A percentile compares a stretch with the other conserved stretches of the same genome.
Conservation (phyloP, 2,797 vertebrate genomes). For the Chaenodraco wilsoni region DNA sequence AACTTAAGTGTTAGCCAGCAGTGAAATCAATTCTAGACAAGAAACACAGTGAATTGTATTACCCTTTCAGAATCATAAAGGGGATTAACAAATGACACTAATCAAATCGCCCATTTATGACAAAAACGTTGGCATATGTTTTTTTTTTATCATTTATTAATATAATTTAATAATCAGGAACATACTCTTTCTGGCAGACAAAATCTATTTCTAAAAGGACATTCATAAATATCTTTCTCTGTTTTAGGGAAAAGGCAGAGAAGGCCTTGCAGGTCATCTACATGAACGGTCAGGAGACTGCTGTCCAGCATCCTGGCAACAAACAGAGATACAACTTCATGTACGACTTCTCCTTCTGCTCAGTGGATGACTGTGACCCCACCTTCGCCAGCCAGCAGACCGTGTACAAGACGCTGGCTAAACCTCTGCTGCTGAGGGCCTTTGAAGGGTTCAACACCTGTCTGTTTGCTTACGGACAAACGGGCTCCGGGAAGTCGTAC, state of each 20-base stretch:
- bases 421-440: slow-evolving; percentile 89
- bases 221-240: slow-evolving; percentile 5
- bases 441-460: slow-evolving; percentile 96
- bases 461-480: slow-evolving; percentile 97
- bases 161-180: no score
- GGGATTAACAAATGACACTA: neutral
- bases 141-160: no score
- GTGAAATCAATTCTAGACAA: neutral
- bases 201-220: neutral
- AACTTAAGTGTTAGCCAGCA: no score
- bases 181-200: neutral
- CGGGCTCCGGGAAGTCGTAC: slow-evolving; percentile 97
- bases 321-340: slow-evolving; percentile 88
- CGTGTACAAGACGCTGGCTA: slow-evolving; percentile 88
- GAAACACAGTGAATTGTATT: neutral
- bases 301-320: slow-evolving; percentile 86
- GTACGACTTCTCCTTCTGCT: slow-evolving; percentile 93
- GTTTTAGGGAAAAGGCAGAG: slow-evolving; percentile 87
- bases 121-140: no score
- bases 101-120: no score
- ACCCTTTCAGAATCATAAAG: neutral
- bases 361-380: slow-evolving; percentile 84
- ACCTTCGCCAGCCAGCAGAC: slow-evolving; percentile 86
- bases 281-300: slow-evolving; percentile 85
- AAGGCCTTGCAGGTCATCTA: slow-evolving; percentile 86